Evolutionary conservation across 2,888 invertebrate genomes (phyloP).

Genomic region (Gnatocerus cornutus): DNA sequence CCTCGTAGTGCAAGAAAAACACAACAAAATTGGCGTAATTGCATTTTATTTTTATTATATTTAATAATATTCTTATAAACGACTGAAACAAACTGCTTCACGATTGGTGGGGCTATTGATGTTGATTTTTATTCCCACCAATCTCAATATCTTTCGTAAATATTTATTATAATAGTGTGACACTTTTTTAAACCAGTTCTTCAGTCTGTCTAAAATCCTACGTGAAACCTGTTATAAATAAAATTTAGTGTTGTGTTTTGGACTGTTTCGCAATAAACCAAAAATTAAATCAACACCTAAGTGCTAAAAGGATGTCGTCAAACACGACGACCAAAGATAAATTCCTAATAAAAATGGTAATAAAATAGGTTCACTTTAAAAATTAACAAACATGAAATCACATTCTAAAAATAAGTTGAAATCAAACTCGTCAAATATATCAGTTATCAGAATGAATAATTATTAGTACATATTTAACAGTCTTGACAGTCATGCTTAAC

Average conservation of each 20-base stretch:
- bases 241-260: not conserved
- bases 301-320: conserved; percentile 9
- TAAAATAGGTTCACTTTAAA: conserved; percentile 46
- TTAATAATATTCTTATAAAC: too few species aligned
- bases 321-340: not conserved
- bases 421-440: conserved; percentile 48
- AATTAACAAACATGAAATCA: conserved; percentile 57
- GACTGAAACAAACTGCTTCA: too few species aligned
- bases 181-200: not conserved
- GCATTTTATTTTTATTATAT: too few species aligned
- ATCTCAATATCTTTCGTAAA: not conserved
- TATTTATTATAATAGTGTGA: not conserved
- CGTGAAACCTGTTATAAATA: not conserved
- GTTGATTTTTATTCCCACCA: not conserved
- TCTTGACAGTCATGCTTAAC: conserved; percentile 46
- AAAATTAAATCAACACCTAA: not conserved
- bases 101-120: not conserved
- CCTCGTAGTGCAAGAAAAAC: not conserved
- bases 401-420: conserved; percentile 59
- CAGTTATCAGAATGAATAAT: conserved; percentile 50
- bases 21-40: conserved; percentile 17
- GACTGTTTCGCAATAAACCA: not conserved
- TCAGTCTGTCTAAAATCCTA: not conserved
- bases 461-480: conserved; percentile 48
- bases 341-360: conserved; percentile 8